Base-by-base conservation (phyloP, 2,888 invertebrate genomes). In the Tinea pellionella region DNA sequence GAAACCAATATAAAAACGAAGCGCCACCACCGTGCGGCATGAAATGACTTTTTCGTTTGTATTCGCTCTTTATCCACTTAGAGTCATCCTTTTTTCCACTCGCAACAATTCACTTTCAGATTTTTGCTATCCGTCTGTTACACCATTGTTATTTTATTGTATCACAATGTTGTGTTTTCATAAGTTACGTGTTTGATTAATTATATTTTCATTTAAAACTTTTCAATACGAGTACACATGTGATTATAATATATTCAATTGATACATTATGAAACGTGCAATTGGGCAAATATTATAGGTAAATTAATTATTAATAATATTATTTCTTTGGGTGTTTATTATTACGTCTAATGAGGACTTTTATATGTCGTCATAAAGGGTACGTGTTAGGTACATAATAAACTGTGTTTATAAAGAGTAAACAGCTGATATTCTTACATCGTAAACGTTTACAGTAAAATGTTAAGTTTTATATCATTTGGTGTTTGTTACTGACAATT, bases 1-100 rank as follows among this genome's bases (percentile, higher is more conserved):
- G 16, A 16, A 13, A 2, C 1, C n/a, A 2, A 9, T 9, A 47
- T 16, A 47, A 16, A 47, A 47, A 65, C 65, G 63, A 75, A 76
- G 77, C 82, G 79, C 78, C 81, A 77, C 78, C 76, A 70, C 73
- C 73, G 77, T 74, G 77, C 78, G 82, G 77, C 84, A 83, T 85
- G 77, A 85, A 86, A 86, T 85, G 86, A 85, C 85, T 84, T 79
- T 85, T 85, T 81, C 84, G 83, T 82, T 86, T 84, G 83, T 85
- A 79, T 81, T 80, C 80, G 79, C 82, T 82, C 82, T 85, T 86
- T 86, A 86, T 84, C 83, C 85, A 86, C 86, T 86, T 86, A 84
- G 73, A 80, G 77, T 77, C 82, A 82, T 83, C 83, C 81, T 85
- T 84, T 77, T 83, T 83, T 80, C 80, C 80, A 83, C 82, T 84